A percentile compares a stretch with the other conserved stretches of the same genome.
Evolutionary conservation across 2,113 vertebrate species (phyloP).

Genomic region (Athene cunicularia): DNA sequence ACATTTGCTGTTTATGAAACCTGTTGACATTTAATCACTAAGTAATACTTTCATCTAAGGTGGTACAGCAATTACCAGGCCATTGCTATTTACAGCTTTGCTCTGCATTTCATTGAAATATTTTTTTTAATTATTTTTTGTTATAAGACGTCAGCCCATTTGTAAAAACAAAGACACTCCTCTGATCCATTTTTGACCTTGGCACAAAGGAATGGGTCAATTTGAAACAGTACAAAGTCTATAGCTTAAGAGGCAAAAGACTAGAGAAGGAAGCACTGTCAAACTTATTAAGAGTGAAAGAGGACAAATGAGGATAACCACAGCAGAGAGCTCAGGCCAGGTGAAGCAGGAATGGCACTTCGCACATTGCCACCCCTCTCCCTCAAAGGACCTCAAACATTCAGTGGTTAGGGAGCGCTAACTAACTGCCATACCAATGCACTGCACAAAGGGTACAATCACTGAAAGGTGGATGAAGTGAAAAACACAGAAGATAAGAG

Average conservation of each 20-base stretch:
- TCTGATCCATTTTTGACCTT: background rate
- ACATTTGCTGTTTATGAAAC: slow-evolving; percentile 44
- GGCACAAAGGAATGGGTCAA: background rate
- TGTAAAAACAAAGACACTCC: background rate
- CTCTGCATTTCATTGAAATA: background rate
- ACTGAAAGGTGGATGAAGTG: background rate
- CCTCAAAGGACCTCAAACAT: background rate
- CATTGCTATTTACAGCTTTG: slow-evolving; percentile 25
- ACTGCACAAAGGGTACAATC: background rate
- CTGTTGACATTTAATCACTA: slow-evolving; percentile 60
- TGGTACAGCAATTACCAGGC: slow-evolving; percentile 30
- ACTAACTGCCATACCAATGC: background rate
- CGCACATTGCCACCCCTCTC: no score
- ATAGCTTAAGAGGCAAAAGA: background rate
- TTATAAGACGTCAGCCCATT: background rate
- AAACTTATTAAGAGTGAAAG: background rate
- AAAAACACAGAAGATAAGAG: background rate
- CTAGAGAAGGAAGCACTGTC: background rate
- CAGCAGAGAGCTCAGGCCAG: background rate
- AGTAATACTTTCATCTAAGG: slow-evolving; percentile 39
- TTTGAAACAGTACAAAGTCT: background rate
- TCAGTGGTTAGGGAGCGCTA: background rate
- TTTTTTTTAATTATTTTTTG: background rate
- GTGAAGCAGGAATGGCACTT: background rate
- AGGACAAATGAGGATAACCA: background rate